Base-by-base conservation (phyloP, 2,113 vertebrate species). In the Lepidothrix coronata region DNA sequence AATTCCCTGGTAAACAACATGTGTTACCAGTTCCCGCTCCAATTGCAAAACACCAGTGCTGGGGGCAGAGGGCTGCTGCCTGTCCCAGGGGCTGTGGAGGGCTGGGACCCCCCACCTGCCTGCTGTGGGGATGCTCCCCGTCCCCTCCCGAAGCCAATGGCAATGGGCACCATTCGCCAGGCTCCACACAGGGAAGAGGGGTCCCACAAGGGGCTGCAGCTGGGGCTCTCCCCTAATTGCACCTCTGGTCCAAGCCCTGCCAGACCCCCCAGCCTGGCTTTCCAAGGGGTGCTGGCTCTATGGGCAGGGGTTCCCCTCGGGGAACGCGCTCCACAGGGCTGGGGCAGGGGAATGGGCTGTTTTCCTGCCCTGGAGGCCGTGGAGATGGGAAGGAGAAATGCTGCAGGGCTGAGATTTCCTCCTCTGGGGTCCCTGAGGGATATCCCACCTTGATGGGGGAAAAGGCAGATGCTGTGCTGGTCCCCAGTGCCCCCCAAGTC, bases 1-100 rank as follows among this genome's bases (percentile, higher is more conserved):
- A 95, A 94, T 41, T 22, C 51, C 21, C 48, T 25, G 92, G 92
- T 61, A 93, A 96, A 96, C 93, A 96, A 94, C 94, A 95, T 74
- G 95, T 96, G 95, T 74, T 66, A 73, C 52, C 46, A 37, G 41
- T 88, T 94, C 71, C 76, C 28, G 21, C 74, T 7, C 65, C 5
- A 84, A 91, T 94, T 96, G 92, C 94, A 93, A 93, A 95, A 96
- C 3, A 1, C 17, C 1, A 2, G 17, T 5, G 27, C 70, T 9
- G 62, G 30, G 43, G 54, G 37, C 61, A 58, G 46, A 49, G 37
- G n/a, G 48, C 66, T 68, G 48, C n/a, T 67, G 44, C 27, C 28
- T 0, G 4, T 12, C 13, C 46, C 1, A 2, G 61, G 37, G 46
- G 58, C 63, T 41, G 52, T 0, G 2, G 43, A 27, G 18, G 48